A percentile compares a stretch with the other conserved stretches of the same genome.
phyloP scores from a whole-genome alignment of 2,113 vertebrate genomes.

The Macrotus californicus region DNA sequence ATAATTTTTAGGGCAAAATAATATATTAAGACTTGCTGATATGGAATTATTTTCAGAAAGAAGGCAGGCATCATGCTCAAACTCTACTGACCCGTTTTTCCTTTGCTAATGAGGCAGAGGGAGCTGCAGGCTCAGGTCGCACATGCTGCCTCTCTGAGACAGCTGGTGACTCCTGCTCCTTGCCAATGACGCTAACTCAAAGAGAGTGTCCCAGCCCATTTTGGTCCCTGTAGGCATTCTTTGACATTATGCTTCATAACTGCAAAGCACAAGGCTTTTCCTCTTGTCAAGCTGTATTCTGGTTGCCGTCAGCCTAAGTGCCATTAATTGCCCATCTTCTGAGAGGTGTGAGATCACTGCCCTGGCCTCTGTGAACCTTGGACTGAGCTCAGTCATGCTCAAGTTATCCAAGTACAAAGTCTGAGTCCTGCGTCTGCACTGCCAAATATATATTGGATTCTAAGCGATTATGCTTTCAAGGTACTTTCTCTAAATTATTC shows the following conservation, averaged over 20 bases:
- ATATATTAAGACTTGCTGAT: neutral
- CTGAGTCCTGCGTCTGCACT: neutral
- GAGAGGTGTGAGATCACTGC: conserved; percentile 42
- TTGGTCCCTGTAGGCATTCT: neutral
- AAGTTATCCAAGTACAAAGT: conserved; percentile 41
- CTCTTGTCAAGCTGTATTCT: neutral
- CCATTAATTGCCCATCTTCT: conserved; percentile 34
- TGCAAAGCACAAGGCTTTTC: neutral
- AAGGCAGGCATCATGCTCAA: neutral
- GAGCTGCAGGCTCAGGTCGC: neutral
- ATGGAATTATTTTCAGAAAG: neutral
- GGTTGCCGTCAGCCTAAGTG: neutral
- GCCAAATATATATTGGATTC: conserved; percentile 55
- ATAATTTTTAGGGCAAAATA: neutral
- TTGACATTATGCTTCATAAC: neutral
- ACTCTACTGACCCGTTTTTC: neutral
- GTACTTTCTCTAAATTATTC: conserved; percentile 64
- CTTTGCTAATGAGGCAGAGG: neutral
- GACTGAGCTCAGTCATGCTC: conserved; percentile 1
- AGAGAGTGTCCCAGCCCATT: neutral
- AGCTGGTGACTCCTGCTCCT: neutral
- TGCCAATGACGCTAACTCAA: neutral
- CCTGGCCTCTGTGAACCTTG: conserved; percentile 38
- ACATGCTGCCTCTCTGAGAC: neutral
- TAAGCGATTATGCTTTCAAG: conserved; percentile 58